phyloP scores from a whole-genome alignment of 2,888 invertebrate species.

The Pimpla rufipes region DNA sequence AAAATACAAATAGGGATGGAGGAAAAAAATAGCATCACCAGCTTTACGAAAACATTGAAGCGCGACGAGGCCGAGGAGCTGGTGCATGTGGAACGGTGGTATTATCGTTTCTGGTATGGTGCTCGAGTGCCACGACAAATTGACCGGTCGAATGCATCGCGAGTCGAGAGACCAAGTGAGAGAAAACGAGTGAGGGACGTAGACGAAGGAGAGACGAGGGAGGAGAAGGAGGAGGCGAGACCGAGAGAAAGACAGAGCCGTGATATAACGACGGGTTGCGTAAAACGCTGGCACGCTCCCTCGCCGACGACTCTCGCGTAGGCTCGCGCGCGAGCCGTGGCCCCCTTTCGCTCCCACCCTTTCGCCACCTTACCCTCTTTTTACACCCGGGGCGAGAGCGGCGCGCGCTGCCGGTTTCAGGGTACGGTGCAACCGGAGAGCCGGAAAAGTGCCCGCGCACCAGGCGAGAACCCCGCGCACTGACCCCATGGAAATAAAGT shows the following conservation, averaged over 20 bases:
- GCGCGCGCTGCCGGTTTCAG: conserved; percentile 6
- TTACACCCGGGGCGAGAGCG: neutral
- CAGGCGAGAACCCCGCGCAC: too few relatives aligned
- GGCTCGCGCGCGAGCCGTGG: conserved; percentile 69
- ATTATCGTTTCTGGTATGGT: conserved; percentile 27
- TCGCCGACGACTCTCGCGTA: conserved; percentile 57
- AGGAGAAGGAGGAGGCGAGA: conserved; percentile 41
- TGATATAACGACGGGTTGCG: conserved; percentile 79
- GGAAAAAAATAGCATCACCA: neutral
- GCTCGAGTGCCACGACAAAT: conserved; percentile 57
- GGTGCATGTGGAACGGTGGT: neutral
- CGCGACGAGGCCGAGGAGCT: neutral
- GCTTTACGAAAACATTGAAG: neutral
- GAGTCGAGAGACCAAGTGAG: conserved; percentile 28
- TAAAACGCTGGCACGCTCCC: conserved; percentile 74
- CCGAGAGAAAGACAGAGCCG: conserved; percentile 63
- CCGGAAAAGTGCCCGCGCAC: neutral
- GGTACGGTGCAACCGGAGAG: conserved; percentile 1
- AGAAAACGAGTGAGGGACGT: conserved; percentile 43
- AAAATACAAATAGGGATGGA: too few relatives aligned
- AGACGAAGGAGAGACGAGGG: conserved; percentile 59
- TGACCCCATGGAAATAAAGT: too few relatives aligned
- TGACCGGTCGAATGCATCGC: conserved; percentile 62
- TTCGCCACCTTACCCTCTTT: conserved; percentile 59
- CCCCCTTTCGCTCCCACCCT: conserved; percentile 77